These are phyloP conservation scores for Sitobion miscanthi DNA, from an alignment of 1,140 invertebrate genomes.

Conservation along the genomic window DNA sequence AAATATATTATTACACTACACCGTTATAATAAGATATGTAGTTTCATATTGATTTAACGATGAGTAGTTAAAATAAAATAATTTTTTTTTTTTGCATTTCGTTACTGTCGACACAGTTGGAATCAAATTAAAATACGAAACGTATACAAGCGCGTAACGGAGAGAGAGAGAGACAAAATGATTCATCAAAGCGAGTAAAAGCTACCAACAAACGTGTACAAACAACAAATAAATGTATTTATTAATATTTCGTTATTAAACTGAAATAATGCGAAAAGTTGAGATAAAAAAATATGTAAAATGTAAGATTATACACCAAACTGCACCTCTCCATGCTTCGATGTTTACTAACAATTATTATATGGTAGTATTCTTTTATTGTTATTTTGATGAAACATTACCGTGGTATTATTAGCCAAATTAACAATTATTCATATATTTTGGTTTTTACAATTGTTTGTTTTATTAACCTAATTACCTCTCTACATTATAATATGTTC, in stretches of 20 bases:
- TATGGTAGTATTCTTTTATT: neutral
- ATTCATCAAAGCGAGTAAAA: neutral
- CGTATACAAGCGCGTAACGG: neutral
- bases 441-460: neutral
- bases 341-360: neutral
- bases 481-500: neutral
- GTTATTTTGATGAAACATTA: neutral
- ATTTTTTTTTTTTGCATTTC: neutral
- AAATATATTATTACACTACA: neutral
- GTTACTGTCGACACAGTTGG: neutral
- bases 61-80: neutral
- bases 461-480: neutral
- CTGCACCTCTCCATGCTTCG: neutral
- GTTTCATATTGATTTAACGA: neutral
- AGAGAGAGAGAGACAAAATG: neutral
- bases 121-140: neutral
- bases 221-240: neutral
- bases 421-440: too few species aligned
- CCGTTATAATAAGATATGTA: neutral
- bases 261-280: neutral
- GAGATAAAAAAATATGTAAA: neutral
- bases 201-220: neutral
- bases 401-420: neutral
- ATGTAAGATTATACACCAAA: neutral
- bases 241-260: neutral